phyloP scores from a whole-genome alignment of 2,888 invertebrate genomes.

The Neoaliturus tenellus region DNA sequence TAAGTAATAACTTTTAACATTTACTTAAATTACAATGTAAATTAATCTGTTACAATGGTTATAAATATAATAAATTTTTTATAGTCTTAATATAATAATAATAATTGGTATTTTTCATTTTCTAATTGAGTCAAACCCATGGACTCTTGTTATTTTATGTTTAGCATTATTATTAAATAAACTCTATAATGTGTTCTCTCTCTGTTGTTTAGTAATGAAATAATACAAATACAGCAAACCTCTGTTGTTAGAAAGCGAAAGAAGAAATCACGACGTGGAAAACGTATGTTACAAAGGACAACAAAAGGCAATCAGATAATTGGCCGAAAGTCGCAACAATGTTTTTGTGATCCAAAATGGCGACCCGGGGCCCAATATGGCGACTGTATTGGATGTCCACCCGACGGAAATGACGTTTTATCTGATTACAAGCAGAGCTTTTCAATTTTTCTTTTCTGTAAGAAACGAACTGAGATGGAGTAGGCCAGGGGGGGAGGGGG shows the following conservation, averaged over 20 bases:
- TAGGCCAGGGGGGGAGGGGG: background rate
- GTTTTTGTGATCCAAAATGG: slow-evolving; percentile 32
- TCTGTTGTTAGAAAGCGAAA: background rate
- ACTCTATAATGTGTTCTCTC: too few relatives aligned
- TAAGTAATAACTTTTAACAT: too few relatives aligned
- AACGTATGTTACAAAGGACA: slow-evolving; percentile 23
- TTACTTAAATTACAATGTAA: too few relatives aligned
- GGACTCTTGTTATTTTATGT: too few relatives aligned
- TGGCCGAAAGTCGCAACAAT: slow-evolving; percentile 26
- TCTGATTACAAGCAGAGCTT: slow-evolving; percentile 53
- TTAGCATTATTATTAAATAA: too few relatives aligned
- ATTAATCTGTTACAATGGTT: too few relatives aligned
- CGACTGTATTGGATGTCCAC: slow-evolving; percentile 35
- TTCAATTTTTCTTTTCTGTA: slow-evolving; percentile 45
- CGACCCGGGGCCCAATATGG: slow-evolving; percentile 35
- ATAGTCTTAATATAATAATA: too few relatives aligned
- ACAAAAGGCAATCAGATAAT: slow-evolving; percentile 29
- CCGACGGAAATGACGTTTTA: slow-evolving; percentile 60
- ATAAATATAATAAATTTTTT: too few relatives aligned
- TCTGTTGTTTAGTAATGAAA: too few relatives aligned
- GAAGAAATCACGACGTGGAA: background rate
- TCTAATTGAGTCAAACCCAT: too few relatives aligned
- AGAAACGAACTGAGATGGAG: background rate
- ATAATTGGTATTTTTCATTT: too few relatives aligned
- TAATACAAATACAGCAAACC: background rate